Percentiles rank a stretch among this genome's conserved stretches.
Conservation (phyloP, 2,888 invertebrate species). For the Eupithecia tripunctaria region DNA sequence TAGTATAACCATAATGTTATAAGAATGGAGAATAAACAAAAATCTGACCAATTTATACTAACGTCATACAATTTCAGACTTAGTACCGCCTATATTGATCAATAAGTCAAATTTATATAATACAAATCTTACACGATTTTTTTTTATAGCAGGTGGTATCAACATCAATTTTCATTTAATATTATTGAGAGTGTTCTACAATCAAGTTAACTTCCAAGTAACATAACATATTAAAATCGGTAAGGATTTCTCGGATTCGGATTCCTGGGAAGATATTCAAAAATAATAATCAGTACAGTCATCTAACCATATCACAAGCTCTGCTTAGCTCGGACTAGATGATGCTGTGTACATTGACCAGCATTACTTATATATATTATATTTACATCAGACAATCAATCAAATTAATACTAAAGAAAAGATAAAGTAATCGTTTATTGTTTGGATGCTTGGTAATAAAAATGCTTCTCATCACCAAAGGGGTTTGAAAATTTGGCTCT, state of each 20-base stretch:
- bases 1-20: too few relatives aligned
- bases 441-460: background rate
- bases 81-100: background rate
- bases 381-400: background rate
- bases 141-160: too few relatives aligned
- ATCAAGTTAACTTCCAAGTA: background rate
- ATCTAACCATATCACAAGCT: too few relatives aligned
- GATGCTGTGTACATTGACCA: too few relatives aligned
- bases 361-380: too few relatives aligned
- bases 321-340: too few relatives aligned
- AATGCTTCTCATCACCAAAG: background rate
- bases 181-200: background rate
- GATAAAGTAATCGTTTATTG: background rate
- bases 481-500: too few relatives aligned
- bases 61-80: background rate
- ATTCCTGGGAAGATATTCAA: background rate
- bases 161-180: background rate
- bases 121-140: background rate
- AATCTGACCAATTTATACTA: background rate
- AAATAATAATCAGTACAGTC: background rate
- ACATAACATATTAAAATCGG: background rate
- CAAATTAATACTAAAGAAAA: background rate
- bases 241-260: background rate
- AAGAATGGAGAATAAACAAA: too few relatives aligned
- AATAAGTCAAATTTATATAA: background rate